phyloP scores from a whole-genome alignment of 2,888 invertebrate species.

The Plagodis pulveraria region DNA sequence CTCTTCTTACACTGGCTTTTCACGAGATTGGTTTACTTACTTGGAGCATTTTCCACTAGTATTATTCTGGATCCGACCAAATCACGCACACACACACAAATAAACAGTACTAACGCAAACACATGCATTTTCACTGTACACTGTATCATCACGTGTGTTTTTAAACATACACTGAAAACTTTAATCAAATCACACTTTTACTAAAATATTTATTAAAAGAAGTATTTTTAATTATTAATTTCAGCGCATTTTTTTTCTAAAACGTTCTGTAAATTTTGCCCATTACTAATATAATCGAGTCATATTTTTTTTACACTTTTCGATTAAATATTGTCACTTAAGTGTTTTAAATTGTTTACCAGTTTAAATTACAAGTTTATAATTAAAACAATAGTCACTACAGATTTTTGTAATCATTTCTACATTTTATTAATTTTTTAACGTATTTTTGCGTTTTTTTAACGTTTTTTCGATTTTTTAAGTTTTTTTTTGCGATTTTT shows the following conservation, averaged over 20 bases:
- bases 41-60: conserved; percentile 79
- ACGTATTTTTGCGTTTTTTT: conserved; percentile 20
- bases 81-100: conserved; percentile 57
- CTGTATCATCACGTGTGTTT: conserved; percentile 42
- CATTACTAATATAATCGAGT: conserved; percentile 1
- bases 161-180: conserved; percentile 22
- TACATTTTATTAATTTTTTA: conserved; percentile 14
- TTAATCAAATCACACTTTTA: no score
- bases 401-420: no score
- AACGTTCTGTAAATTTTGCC: conserved; percentile 16
- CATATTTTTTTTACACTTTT: background rate
- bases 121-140: conserved; percentile 70
- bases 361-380: background rate
- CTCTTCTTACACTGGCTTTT: no score
- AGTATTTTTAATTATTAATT: no score
- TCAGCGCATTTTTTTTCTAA: background rate
- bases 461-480: conserved; percentile 24
- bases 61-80: conserved; percentile 69
- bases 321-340: background rate
- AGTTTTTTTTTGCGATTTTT: conserved; percentile 20
- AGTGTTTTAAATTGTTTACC: no score
- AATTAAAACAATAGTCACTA: no score
- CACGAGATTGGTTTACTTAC: conserved; percentile 55
- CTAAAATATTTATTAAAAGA: no score
- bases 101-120: conserved; percentile 53